Conservation (phyloP, 2,888 invertebrate genomes). For the Unio pictorum region DNA sequence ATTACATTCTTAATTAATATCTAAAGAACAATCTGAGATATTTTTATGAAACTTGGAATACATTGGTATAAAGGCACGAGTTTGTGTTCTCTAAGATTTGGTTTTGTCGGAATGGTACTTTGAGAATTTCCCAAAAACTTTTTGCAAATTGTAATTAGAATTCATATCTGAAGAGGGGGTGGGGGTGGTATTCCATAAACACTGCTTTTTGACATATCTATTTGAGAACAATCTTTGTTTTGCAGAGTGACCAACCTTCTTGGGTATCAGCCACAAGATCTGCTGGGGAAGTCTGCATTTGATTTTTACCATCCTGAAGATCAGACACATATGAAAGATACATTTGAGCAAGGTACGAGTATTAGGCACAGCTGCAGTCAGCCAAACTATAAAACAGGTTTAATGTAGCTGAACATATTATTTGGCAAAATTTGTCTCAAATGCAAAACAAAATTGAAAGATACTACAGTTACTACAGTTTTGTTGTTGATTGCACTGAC, state of each 20-base stretch:
- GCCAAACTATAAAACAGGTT: neutral
- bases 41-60: no score
- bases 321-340: slow-evolving; percentile 96
- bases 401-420: neutral
- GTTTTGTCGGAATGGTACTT: no score
- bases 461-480: no score
- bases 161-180: no score
- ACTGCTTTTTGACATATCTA: slow-evolving; percentile 3
- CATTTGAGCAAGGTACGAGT: slow-evolving; percentile 90
- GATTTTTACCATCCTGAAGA: slow-evolving; percentile 98
- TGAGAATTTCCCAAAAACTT: no score
- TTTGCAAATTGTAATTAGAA: no score
- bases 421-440: neutral
- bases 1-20: no score
- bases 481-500: neutral
- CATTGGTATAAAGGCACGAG: no score
- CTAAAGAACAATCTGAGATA: no score
- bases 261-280: slow-evolving; percentile 93
- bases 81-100: no score
- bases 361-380: neutral
- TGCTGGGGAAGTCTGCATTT: slow-evolving; percentile 95
- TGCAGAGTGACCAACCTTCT: slow-evolving; percentile 85
- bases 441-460: neutral
- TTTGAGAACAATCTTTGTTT: slow-evolving; percentile 49
- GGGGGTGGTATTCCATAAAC: no score